Percentiles rank a stretch among this genome's conserved stretches.
Evolutionary conservation across 2,113 vertebrate species (phyloP).

Genomic region (Lonchura striata): DNA sequence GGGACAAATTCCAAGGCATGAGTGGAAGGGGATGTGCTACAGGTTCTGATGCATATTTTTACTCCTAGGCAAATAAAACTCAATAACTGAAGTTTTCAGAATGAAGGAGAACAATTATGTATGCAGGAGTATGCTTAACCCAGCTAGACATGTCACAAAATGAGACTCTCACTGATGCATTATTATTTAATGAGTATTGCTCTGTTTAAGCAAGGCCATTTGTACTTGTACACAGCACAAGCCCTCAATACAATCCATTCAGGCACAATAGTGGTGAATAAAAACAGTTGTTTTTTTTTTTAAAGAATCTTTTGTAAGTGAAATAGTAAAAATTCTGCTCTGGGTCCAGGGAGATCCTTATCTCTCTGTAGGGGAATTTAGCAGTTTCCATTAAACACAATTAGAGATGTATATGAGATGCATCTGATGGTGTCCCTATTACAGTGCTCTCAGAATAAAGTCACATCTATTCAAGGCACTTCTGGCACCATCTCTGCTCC

Average conservation of each 20-base stretch:
- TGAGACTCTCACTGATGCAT: conserved; percentile 29
- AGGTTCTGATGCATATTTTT: not conserved
- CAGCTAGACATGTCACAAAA: conserved; percentile 34
- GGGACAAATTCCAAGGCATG: not conserved
- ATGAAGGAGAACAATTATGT: conserved; percentile 15
- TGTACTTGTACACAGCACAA: not conserved
- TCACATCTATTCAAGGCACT: not conserved
- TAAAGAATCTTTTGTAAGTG: not conserved
- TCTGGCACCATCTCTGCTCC: not conserved
- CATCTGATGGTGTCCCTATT: not conserved
- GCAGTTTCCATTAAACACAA: not conserved
- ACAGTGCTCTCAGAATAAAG: not conserved
- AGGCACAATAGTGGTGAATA: not conserved
- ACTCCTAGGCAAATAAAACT: conserved; percentile 6
- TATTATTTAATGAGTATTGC: conserved; percentile 56
- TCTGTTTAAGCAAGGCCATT: not conserved
- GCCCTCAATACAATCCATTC: not conserved
- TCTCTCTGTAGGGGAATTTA: not conserved
- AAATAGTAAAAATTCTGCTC: not conserved
- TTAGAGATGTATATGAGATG: not conserved
- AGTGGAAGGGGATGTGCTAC: not conserved
- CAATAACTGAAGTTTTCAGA: not conserved
- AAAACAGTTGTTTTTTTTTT: not conserved
- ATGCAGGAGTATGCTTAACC: conserved; percentile 12
- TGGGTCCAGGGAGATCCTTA: not conserved